Conservation (phyloP, 1,140 invertebrate genomes). For the Campodea augens region DNA sequence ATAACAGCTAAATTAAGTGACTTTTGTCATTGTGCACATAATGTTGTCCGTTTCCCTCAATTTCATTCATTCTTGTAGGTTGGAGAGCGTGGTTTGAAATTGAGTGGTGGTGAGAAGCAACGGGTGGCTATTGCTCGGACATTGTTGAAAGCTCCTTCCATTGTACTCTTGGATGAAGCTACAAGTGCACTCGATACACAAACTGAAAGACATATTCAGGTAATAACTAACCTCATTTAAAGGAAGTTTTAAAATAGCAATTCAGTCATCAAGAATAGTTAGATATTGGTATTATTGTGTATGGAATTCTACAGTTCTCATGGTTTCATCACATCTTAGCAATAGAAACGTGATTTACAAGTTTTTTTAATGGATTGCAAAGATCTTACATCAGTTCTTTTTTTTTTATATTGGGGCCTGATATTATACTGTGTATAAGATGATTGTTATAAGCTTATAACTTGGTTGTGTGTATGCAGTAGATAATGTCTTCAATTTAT, state of each 20-base stretch:
- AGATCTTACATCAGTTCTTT: too few relatives aligned
- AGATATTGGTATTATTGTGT: neutral
- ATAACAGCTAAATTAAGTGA: too few relatives aligned
- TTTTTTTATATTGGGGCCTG: too few relatives aligned
- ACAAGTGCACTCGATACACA: conserved; percentile 68
- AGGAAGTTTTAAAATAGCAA: neutral
- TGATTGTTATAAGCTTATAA: too few relatives aligned
- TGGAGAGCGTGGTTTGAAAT: conserved; percentile 53
- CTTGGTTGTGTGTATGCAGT: too few relatives aligned
- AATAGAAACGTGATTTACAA: neutral
- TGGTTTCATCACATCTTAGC: neutral
- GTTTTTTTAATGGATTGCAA: too few relatives aligned
- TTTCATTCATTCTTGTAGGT: conserved; percentile 29
- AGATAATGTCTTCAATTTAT: too few relatives aligned
- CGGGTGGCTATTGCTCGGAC: conserved; percentile 82
- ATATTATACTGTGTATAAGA: too few relatives aligned
- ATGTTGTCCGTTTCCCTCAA: too few relatives aligned
- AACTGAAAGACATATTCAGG: conserved; percentile 64
- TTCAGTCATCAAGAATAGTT: too few relatives aligned
- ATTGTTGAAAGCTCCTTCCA: conserved; percentile 64
- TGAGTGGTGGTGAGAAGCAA: conserved; percentile 84
- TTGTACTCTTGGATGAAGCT: conserved; percentile 77
- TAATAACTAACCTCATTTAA: neutral
- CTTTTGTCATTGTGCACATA: too few relatives aligned
- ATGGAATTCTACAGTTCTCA: neutral